phyloP scores from a whole-genome alignment of 2,888 invertebrate species.

The Nephrotoma flavescens region DNA sequence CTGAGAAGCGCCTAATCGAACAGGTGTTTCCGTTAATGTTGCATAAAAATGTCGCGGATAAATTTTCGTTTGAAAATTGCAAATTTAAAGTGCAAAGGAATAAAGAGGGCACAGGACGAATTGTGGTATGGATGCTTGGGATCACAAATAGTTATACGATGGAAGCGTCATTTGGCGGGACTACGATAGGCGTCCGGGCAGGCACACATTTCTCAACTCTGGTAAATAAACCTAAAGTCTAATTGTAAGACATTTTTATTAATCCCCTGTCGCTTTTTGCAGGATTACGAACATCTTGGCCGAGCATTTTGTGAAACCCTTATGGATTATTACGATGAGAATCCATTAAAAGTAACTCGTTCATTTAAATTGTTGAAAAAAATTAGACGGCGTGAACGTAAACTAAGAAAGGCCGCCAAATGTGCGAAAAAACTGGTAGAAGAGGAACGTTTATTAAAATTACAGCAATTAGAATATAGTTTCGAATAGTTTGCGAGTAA shows the following conservation, averaged over 20 bases:
- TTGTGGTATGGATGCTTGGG: conserved; percentile 92
- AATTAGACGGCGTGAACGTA: conserved; percentile 30
- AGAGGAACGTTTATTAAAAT: conserved; percentile 19
- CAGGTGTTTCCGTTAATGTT: conserved; percentile 91
- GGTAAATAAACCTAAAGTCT: conserved; percentile 18
- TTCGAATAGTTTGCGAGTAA: not conserved
- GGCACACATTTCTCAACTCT: conserved; percentile 72
- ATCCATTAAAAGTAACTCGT: conserved; percentile 56
- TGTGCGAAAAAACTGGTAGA: conserved; percentile 31
- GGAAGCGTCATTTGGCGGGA: conserved; percentile 90
- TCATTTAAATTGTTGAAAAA: conserved; percentile 30
- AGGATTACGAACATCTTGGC: conserved; percentile 70
- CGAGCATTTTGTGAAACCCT: conserved; percentile 85
- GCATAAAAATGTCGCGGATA: conserved; percentile 81
- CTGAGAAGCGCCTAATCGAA: conserved; percentile 68
- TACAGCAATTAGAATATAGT: not conserved
- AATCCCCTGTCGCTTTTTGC: conserved; percentile 14
- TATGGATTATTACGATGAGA: conserved; percentile 78
- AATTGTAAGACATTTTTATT: not conserved
- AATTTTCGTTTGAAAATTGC: conserved; percentile 88
- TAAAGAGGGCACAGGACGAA: conserved; percentile 88
- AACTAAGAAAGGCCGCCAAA: conserved; percentile 31
- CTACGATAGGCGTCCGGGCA: conserved; percentile 62
- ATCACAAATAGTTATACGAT: conserved; percentile 89
- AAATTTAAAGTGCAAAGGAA: conserved; percentile 86